Conservation (phyloP, 2,888 invertebrate genomes). For the Saturnia japonica region DNA sequence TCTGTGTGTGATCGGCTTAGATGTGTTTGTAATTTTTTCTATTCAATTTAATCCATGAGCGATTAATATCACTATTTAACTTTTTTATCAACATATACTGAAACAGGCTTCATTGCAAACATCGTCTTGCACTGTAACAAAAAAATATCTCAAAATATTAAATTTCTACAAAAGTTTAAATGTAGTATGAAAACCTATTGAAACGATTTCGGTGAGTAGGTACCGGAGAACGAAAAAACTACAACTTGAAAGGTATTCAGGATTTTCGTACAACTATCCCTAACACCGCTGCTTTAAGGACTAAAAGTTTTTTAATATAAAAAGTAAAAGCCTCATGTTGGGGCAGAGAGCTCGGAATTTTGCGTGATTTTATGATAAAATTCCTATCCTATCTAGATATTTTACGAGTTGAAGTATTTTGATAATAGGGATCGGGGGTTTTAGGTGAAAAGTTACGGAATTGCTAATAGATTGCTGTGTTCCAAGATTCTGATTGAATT, state of each 20-base stretch:
- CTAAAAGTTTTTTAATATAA: constrained; percentile 10
- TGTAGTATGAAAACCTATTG: background rate
- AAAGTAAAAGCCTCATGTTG: constrained; percentile 3
- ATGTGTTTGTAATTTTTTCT: background rate
- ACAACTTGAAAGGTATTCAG: background rate
- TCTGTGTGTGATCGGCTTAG: background rate
- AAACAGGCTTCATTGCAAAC: background rate
- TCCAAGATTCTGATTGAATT: background rate
- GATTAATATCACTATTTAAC: background rate
- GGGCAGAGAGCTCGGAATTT: background rate
- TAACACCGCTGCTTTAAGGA: constrained; percentile 2
- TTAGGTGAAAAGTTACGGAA: constrained; percentile 12
- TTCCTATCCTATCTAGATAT: constrained; percentile 13
- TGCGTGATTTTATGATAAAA: constrained; percentile 9
- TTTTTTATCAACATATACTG: background rate
- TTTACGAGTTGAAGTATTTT: constrained; percentile 14
- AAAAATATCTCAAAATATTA: background rate
- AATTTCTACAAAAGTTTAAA: background rate
- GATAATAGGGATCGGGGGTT: constrained; percentile 1
- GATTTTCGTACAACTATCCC: background rate
- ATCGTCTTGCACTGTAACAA: background rate
- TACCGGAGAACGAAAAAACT: background rate
- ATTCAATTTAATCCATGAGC: background rate
- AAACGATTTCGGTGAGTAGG: background rate
- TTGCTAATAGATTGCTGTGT: background rate